phyloP scores from a whole-genome alignment of 1,140 invertebrate species.

The Anastrepha ludens region DNA sequence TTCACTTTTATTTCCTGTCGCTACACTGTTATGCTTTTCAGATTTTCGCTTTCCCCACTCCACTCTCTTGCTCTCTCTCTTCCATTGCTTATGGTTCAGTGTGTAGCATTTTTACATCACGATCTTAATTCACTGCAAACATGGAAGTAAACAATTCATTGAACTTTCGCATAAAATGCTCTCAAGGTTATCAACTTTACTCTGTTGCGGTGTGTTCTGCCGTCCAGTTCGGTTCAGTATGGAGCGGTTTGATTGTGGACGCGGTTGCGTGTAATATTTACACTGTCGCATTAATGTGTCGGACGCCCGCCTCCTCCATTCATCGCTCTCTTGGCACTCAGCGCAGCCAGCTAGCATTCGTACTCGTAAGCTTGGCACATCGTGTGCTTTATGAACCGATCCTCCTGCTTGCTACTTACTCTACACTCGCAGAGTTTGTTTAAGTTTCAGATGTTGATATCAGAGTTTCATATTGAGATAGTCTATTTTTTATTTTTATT shows the following conservation, averaged over 20 bases:
- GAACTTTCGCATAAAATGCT: slow-evolving; percentile 74
- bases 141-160: slow-evolving; percentile 74
- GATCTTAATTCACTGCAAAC: slow-evolving; percentile 56
- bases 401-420: background rate
- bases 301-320: background rate
- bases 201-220: background rate
- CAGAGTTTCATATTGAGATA: background rate
- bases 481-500: background rate
- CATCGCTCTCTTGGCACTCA: background rate
- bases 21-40: background rate
- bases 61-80: background rate
- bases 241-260: background rate
- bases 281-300: slow-evolving; percentile 12
- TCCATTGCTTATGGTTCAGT: background rate
- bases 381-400: background rate
- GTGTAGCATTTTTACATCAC: slow-evolving; percentile 4
- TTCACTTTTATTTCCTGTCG: slow-evolving; percentile 21
- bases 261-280: slow-evolving; percentile 31
- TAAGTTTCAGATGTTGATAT: background rate
- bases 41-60: background rate
- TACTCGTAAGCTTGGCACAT: background rate
- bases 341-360: background rate
- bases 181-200: slow-evolving; percentile 72
- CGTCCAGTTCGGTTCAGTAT: background rate
- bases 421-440: background rate